A percentile compares a stretch with the other conserved stretches of the same genome.
Evolutionary conservation across 2,797 vertebrate species (phyloP).

Genomic region (Falco novaeseelandiae): DNA sequence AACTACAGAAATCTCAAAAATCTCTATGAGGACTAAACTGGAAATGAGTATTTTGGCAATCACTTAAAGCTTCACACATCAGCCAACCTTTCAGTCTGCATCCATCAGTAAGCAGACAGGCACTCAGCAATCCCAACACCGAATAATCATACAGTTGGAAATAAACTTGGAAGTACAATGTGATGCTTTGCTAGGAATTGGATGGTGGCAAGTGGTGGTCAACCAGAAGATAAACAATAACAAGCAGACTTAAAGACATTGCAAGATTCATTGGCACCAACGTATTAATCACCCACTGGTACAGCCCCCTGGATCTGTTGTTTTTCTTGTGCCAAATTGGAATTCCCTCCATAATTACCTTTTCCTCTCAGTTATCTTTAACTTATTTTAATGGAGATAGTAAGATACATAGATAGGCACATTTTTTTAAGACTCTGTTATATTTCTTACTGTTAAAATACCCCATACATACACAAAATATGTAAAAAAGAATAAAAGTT

Average conservation of each 20-base stretch:
- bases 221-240: constrained; percentile 29
- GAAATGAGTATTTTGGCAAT: background rate
- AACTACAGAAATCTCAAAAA: background rate
- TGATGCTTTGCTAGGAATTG: background rate
- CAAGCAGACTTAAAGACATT: constrained; percentile 2
- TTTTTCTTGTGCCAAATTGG: background rate
- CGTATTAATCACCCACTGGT: background rate
- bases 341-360: background rate
- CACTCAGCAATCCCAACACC: background rate
- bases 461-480: rapidly evolving
- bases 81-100: background rate
- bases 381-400: background rate
- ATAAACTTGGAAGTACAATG: background rate
- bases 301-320: background rate
- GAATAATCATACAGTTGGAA: background rate
- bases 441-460: background rate
- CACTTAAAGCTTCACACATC: background rate
- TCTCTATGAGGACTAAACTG: background rate
- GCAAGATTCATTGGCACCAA: background rate
- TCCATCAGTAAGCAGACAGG: background rate
- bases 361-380: background rate
- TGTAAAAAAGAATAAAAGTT: background rate
- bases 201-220: constrained; percentile 14
- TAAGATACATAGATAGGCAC: background rate
- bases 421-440: background rate